Evolutionary conservation across 2,888 invertebrate genomes (phyloP), one percentile per base, ranked within the genome.

Genomic region (Spilosoma lubricipeda): DNA sequence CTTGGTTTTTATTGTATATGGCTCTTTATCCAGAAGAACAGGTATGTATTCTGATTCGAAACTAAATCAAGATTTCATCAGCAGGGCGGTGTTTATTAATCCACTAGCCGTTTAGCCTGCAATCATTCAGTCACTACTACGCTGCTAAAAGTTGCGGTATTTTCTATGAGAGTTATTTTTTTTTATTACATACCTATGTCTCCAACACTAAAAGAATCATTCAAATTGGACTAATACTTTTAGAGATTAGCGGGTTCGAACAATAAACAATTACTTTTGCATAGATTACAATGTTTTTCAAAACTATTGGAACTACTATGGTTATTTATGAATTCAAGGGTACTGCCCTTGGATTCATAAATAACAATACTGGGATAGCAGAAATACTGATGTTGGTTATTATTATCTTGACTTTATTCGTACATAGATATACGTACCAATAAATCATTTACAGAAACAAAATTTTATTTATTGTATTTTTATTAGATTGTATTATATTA

Each of bases 1-100:
- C 98, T 48, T 99, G 99, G 99, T 97, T 98, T 85, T 90, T 98
- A 27, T 93, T 98, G 30, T 98, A 97, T 82, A 96, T 99, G 96
- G 97, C 98, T 0, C 93, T 96, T 64, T 91, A 98, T 91, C 97
- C 96, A 3, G 94, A 96, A 1, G 96, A 96, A 85, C 97, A 97
- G 96, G 97, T 97, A 52, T 30, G 39, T 36, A 11, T 39, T 36
- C 18, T 70, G 23, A 9, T n/a, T n/a, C 20, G 18, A 48, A 18
- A 30, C 15, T 27, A 7, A 18, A 15, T 30, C 1, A 18, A 27
- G 7, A 27, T 27, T 59, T 56, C 9, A 52, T 23, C 9, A 52
- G n/a, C n/a, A n/a, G n/a, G n/a, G n/a, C 23, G 20, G 56, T n/a
- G 20, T 23, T 18, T 48, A 48, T 7, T 48, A 20, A 48, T 20